A percentile compares a stretch with the other conserved stretches of the same genome.
phyloP scores from a whole-genome alignment of 2,797 vertebrate genomes.

The Anniella stebbinsi region DNA sequence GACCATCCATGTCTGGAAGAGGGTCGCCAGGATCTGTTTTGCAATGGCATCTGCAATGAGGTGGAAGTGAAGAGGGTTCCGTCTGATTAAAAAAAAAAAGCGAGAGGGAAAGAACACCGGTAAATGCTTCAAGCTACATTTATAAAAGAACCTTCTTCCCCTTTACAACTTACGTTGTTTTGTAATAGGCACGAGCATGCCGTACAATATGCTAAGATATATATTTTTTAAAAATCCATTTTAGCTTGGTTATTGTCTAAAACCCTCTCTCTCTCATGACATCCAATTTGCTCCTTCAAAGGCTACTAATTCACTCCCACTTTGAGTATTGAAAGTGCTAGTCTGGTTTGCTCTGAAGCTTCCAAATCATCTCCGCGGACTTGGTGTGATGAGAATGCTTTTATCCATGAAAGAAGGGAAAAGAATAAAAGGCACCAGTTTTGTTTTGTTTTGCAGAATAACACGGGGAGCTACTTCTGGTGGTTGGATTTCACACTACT shows the following conservation, averaged over 20 bases:
- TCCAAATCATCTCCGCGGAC: conserved; percentile 24
- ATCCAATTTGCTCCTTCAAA: conserved; percentile 29
- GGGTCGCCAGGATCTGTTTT: conserved; percentile 93
- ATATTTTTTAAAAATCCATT: conserved; percentile 17
- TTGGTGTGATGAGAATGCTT: conserved; percentile 10
- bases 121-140: conserved; percentile 18
- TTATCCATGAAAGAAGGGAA: background rate
- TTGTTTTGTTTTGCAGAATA: background rate
- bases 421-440: background rate
- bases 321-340: conserved; percentile 18
- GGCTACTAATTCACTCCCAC: conserved; percentile 9
- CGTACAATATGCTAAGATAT: background rate
- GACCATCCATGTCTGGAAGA: conserved; percentile 99
- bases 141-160: background rate
- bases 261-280: background rate
- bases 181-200: background rate
- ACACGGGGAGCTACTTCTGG: background rate
- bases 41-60: conserved; percentile 97
- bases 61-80: conserved; percentile 98
- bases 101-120: conserved; percentile 1
- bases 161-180: background rate
- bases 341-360: conserved; percentile 18
- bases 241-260: background rate
- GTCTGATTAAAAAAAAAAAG: conserved; percentile 78
- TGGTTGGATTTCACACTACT: background rate